These are phyloP conservation scores for Pangasianodon hypophthalmus DNA, from an alignment of 2,113 vertebrate genomes.

Conservation along the genomic window DNA sequence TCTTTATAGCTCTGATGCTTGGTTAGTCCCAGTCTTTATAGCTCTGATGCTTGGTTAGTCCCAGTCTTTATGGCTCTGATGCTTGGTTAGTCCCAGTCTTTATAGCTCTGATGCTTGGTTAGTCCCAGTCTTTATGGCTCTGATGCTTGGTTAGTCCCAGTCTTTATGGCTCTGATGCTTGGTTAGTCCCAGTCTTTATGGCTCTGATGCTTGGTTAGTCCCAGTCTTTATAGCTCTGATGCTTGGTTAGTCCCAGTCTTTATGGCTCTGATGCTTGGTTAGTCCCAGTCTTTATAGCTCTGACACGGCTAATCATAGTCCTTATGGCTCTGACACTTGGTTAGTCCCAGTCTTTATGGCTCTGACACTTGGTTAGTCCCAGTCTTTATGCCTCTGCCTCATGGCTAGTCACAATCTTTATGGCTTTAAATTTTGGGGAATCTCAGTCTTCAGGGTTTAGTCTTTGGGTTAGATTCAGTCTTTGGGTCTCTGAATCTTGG, in stretches of 20 bases:
- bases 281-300: not conserved
- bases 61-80: not conserved
- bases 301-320: not conserved
- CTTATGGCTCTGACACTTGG: not conserved
- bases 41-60: not conserved
- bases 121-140: not conserved
- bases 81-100: not conserved
- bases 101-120: not conserved
- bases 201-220: too few relatives aligned
- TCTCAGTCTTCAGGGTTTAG: not conserved
- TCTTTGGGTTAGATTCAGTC: not conserved
- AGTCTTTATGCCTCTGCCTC: not conserved
- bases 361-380: not conserved
- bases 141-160: not conserved
- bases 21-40: not conserved
- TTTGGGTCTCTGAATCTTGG: not conserved
- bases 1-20: not conserved
- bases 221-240: not conserved
- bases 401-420: not conserved
- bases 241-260: not conserved
- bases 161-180: not conserved
- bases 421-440: not conserved
- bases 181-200: not conserved
- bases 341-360: not conserved
- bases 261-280: not conserved